Conservation (phyloP, 2,888 invertebrate genomes). For the Yponomeuta malinellus region DNA sequence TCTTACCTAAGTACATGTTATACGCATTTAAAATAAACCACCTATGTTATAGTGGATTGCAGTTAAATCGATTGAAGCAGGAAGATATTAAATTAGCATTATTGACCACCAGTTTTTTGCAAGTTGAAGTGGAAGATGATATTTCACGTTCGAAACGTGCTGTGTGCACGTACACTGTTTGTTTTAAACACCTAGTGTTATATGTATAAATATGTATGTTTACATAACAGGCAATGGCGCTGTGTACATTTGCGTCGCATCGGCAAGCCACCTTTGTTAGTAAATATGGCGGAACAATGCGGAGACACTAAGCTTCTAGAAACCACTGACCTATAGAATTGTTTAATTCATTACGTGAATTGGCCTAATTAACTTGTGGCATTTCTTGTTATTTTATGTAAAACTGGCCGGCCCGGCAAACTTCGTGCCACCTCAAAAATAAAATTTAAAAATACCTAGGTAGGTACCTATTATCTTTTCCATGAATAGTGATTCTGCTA, state of each 20-base stretch:
- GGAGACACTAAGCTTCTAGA: constrained; percentile 29
- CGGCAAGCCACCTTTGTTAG: constrained; percentile 41
- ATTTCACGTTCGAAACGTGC: neutral
- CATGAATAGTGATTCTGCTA: too few species aligned
- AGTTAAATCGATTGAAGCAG: too few species aligned
- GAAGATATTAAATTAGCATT: too few species aligned
- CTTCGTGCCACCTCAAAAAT: neutral
- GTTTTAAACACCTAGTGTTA: constrained; percentile 13
- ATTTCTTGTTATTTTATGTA: neutral
- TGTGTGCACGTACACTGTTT: neutral
- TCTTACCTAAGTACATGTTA: too few species aligned
- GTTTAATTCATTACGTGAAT: neutral
- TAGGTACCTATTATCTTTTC: too few species aligned
- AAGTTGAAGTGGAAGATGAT: too few species aligned
- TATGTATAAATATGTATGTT: constrained; percentile 20
- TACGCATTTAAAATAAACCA: too few species aligned
- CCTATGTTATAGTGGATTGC: too few species aligned
- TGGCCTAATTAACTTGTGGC: neutral
- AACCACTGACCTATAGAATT: constrained; percentile 24
- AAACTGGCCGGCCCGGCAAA: neutral
- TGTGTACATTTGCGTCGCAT: constrained; percentile 19
- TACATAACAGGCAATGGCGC: constrained; percentile 18
- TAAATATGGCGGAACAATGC: constrained; percentile 57
- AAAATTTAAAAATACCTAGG: too few species aligned
- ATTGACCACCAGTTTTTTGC: too few species aligned